These are phyloP conservation scores for Apocheima hispidaria DNA, from an alignment of 2,888 invertebrate species.

Conservation along the genomic window DNA sequence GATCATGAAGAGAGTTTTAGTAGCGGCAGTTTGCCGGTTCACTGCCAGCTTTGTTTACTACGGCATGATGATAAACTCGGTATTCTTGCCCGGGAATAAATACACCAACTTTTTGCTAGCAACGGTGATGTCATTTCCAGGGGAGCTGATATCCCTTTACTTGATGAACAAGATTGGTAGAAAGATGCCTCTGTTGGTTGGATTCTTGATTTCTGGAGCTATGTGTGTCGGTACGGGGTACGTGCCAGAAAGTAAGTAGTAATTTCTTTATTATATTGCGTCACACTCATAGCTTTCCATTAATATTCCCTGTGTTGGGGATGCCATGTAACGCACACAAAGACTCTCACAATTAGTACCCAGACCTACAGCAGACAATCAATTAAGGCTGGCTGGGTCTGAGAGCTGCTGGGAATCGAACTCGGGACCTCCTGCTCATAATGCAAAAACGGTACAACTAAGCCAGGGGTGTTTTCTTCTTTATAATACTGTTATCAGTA, in stretches of 20 bases:
- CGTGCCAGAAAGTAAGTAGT: conserved; percentile 64
- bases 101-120: conserved; percentile 71
- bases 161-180: conserved; percentile 74
- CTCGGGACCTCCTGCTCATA: no score
- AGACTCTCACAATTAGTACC: no score
- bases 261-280: background rate
- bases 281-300: no score
- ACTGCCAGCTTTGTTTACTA: conserved; percentile 73
- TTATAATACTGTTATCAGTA: no score
- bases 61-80: conserved; percentile 72
- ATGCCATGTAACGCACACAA: no score
- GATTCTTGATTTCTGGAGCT: conserved; percentile 62
- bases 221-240: conserved; percentile 62
- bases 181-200: conserved; percentile 63
- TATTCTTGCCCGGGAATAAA: conserved; percentile 72
- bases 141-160: conserved; percentile 68
- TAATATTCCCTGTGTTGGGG: no score
- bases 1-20: conserved; percentile 63
- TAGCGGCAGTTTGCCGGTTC: conserved; percentile 61
- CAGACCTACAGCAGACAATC: no score
- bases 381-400: no score
- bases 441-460: no score
- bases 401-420: no score
- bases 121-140: conserved; percentile 75
- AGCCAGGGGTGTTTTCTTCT: no score